Evolutionary conservation across 2,797 vertebrate genomes (phyloP).

Genomic region (Pseudochirops cupreus): DNA sequence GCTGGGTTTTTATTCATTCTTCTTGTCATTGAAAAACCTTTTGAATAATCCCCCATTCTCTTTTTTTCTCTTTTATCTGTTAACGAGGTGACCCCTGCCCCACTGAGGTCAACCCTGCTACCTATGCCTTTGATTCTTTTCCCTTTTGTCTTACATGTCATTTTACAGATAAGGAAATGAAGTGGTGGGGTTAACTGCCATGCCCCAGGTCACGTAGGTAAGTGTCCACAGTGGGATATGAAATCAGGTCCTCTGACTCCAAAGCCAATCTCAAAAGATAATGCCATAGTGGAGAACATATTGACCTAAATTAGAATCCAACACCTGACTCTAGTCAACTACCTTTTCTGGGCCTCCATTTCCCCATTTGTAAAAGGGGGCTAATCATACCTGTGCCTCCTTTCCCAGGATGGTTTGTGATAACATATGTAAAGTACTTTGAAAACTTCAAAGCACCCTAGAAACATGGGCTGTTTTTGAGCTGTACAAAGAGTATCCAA

Average conservation of each 20-base stretch:
- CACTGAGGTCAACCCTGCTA: background rate
- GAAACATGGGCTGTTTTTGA: background rate
- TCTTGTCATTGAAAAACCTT: background rate
- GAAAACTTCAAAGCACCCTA: background rate
- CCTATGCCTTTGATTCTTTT: background rate
- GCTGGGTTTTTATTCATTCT: background rate
- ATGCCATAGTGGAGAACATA: background rate
- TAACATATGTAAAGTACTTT: background rate
- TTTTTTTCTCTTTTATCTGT: background rate
- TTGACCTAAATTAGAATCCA: background rate
- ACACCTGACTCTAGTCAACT: background rate
- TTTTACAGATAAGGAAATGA: background rate
- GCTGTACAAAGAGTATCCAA: background rate
- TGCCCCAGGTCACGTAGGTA: background rate
- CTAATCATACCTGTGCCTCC: background rate
- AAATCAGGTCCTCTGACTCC: background rate
- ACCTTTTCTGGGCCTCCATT: background rate
- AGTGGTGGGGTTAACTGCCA: background rate
- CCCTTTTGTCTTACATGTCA: background rate
- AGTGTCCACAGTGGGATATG: background rate
- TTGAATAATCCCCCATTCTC: background rate
- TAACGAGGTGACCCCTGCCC: background rate
- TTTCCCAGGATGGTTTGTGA: background rate
- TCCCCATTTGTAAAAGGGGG: background rate
- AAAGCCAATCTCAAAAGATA: background rate